Base-by-base conservation (phyloP, 1,140 invertebrate genomes). In the Nephila pilipes region DNA sequence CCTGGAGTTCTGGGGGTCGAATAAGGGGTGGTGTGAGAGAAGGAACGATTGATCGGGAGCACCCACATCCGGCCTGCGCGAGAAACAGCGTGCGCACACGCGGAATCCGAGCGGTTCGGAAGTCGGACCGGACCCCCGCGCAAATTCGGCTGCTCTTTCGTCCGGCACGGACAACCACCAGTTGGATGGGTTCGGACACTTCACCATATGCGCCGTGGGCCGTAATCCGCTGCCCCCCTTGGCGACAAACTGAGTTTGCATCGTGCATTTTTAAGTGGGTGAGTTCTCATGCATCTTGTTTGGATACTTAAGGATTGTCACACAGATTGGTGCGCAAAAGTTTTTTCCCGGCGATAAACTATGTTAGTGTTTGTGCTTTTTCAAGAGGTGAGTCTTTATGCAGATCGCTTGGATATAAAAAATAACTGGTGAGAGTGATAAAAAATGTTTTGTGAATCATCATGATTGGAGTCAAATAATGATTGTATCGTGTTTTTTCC, bases 131-230 rank as follows among this genome's bases (percentile, higher is more conserved):
- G 29, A 29, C 29, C 80, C 80, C 69, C 36, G 80, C 80, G 69
- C 69, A 75, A 75, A 75, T 75, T 75, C 69, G 69, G 80, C 80
- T 81, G 80, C 38, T 55, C 80, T 81, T 54, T 55, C 80, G 80
- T 81, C 80, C 80, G 69, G 69, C 69, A 75, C 69, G 69, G 69
- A 81, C 80, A 81, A 81, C 80, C 80, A 81, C 80, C 80, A 81
- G 80, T 81, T 81, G 80, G 80, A 46, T 54, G 36, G 80, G 38
- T 1, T 20, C 38, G 46, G 38, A 81, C 80, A 46, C 16, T 14
- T 38, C 80, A 54, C 80, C 80, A 55, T 55, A 55, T 81, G 80
- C 46, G 80, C 80, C 69, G 69, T 75, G 36, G 80, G 46, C 80
- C 80, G 46, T 65, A 2, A 46, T 38, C 38, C 12, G 38, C 29